Evolutionary conservation across 2,113 vertebrate genomes (phyloP), one percentile per base, ranked within the genome.

Genomic region (Cyanoramphus novaezelandiae): DNA sequence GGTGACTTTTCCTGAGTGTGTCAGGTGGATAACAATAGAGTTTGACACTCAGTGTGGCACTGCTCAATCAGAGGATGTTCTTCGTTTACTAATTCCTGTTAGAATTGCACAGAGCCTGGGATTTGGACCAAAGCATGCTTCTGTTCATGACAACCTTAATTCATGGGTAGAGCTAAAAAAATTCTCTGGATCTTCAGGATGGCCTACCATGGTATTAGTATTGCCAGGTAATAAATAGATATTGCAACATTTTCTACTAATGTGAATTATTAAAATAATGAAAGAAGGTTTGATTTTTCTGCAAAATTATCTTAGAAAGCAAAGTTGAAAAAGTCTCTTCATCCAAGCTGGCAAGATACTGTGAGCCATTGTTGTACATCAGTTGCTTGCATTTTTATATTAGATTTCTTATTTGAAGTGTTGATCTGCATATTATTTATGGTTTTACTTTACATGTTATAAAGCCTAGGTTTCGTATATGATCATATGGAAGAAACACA

Each of bases 1-100:
- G 99, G 99, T 99, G 24, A 98, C 99, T n/a, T 99, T 99, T 94
- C 99, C 99, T 87, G 99, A 99, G 91, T 99, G 99, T 85, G 99
- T 99, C 64, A 98, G 99, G 46, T 99, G 99, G 99, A 99, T 99
- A 91, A 99, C 99, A 47, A 98, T 99, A 5, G 99, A 99, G 94
- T 99, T 99, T 96, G 99, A 99, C 93, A 98, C 98, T 50, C 99
- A 99, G 88, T 99, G 99, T 97, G 99, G 99, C 82, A 99, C 99
- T 5, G 99, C 99, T 31, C 99, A 99, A 55, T 98, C 99, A 31
- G 99, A 99, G 92, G 99, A 99, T 90, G 99, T 99, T 35, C 98
- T 99, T 35, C 99, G 99, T 71, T 98, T 99, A 86, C 97, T 99
- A 89, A 99, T 99, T 96, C 99, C 99, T 64, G 98, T 99, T 69